A percentile compares a stretch with the other conserved stretches of the same genome.
Conservation (phyloP, 2,113 vertebrate genomes). For the Anolis sagrei region DNA sequence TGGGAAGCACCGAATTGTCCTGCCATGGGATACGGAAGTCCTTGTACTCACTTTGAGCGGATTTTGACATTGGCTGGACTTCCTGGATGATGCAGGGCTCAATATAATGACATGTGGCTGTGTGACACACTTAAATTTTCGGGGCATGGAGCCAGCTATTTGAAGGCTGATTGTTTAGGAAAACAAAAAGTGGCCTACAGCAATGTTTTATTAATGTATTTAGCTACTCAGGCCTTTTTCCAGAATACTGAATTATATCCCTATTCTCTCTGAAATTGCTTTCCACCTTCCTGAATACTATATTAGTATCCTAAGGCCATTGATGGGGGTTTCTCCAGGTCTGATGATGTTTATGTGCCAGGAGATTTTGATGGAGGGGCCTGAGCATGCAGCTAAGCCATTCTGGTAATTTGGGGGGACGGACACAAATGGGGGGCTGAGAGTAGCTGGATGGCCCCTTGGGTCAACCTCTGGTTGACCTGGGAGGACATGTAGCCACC, state of each 20-base stretch:
- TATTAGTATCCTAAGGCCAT: neutral
- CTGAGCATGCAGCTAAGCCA: no score
- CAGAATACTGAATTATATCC: neutral
- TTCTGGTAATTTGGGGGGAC: no score
- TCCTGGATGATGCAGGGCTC: neutral
- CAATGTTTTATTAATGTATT: neutral
- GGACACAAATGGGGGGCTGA: no score
- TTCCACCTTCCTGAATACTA: neutral
- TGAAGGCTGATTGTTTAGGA: neutral
- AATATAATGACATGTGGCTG: neutral
- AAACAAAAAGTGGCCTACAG: neutral
- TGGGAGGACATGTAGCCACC: no score
- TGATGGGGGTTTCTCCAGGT: neutral
- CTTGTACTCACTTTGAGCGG: neutral
- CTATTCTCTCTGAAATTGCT: neutral
- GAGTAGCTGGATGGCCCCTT: no score
- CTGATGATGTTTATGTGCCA: no score
- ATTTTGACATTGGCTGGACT: conserved; percentile 8
- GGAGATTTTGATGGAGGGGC: no score
- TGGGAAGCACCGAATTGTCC: neutral
- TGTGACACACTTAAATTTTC: neutral
- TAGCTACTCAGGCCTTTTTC: neutral
- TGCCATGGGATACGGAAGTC: neutral
- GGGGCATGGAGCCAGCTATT: neutral
- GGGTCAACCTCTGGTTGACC: no score